Evolutionary conservation across 2,888 invertebrate species (phyloP).

Genomic region (Octonoba sinensis): DNA sequence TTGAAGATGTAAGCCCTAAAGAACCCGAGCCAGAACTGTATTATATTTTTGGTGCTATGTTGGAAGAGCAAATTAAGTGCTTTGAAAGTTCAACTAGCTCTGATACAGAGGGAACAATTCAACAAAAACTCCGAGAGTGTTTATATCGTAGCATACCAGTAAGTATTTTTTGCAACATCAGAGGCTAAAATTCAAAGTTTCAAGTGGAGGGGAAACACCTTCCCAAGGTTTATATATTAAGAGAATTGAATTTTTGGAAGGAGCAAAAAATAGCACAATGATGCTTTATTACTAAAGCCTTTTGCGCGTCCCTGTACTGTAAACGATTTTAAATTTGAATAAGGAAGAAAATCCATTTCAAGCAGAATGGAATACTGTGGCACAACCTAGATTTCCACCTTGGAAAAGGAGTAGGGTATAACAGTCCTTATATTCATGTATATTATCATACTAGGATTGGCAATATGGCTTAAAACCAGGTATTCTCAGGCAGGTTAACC

Average conservation of each 20-base stretch:
- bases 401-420: too few species aligned
- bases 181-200: background rate
- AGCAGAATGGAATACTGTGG: too few species aligned
- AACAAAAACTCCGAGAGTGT: conserved; percentile 51
- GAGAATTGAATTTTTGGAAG: background rate
- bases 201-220: background rate
- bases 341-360: too few species aligned
- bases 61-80: conserved; percentile 48
- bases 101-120: conserved; percentile 37
- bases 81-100: conserved; percentile 39
- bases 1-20: conserved; percentile 56
- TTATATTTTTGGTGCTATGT: conserved; percentile 45
- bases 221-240: background rate
- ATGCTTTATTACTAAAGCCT: too few species aligned
- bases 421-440: too few species aligned
- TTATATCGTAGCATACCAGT: conserved; percentile 53
- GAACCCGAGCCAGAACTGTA: conserved; percentile 49
- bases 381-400: too few species aligned
- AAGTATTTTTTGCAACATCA: conserved; percentile 21
- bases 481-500: too few species aligned
- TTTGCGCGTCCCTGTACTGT: too few species aligned
- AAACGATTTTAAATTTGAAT: too few species aligned
- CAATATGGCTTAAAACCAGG: too few species aligned
- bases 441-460: too few species aligned
- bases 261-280: too few species aligned